Percentiles rank a stretch among this genome's conserved stretches.
These are phyloP conservation scores for Coccyzus lansbergi DNA, from an alignment of 2,797 vertebrate genomes.

Conservation along the genomic window DNA sequence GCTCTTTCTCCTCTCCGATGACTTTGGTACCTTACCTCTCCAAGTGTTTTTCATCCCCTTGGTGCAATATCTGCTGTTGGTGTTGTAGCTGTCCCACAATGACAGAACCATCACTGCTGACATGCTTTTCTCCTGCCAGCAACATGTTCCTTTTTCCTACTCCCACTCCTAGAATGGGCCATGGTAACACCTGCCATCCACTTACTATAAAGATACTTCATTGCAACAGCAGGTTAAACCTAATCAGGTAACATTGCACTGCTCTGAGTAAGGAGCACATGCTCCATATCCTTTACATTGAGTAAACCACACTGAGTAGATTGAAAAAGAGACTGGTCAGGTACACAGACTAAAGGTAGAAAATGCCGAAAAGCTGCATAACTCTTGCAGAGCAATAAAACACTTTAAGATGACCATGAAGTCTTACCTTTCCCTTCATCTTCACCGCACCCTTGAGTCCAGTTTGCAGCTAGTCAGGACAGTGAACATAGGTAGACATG, in stretches of 20 bases:
- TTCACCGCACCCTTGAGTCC: fast-evolving
- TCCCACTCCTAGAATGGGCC: neutral
- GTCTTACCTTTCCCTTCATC: neutral
- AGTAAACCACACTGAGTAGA: neutral
- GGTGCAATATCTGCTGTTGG: neutral
- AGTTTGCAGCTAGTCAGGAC: neutral
- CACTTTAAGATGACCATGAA: neutral
- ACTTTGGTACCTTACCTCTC: neutral
- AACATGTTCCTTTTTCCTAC: neutral
- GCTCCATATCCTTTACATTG: neutral
- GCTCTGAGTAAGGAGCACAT: neutral
- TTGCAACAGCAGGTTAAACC: neutral
- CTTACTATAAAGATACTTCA: neutral
- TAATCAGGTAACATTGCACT: neutral
- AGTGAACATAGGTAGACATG: fast-evolving
- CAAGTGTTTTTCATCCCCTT: neutral
- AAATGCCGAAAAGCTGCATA: neutral
- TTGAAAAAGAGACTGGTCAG: neutral
- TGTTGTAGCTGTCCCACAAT: fast-evolving
- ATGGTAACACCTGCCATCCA: fast-evolving
- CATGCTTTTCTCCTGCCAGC: fast-evolving
- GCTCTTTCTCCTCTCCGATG: neutral
- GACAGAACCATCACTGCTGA: neutral
- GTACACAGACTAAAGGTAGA: neutral
- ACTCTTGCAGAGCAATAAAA: neutral